Evolutionary conservation across 2,113 vertebrate species (phyloP), one percentile per base, ranked within the genome.

Genomic region (Prietella phreatophila): DNA sequence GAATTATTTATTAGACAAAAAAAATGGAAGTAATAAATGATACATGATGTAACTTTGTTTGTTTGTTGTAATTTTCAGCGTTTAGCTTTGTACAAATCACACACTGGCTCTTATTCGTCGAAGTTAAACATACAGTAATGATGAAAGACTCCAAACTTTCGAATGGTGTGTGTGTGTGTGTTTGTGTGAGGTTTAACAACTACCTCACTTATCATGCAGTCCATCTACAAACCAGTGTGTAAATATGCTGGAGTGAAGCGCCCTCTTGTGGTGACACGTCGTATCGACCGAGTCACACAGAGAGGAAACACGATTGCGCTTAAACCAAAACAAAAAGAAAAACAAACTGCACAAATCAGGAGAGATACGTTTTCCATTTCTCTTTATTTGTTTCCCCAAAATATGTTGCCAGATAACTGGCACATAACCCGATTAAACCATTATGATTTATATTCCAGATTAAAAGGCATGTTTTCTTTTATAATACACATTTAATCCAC

Each of bases 331-430:
- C 2, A 50, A 50, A 47, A 47, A 47, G 2, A 8, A 47, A 47
- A 47, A n/a, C 47, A 47, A 20, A 73, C 33, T 39, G 15, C 71
- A 75, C 36, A 19, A 25, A 42, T 22, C 2, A 71, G 6, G 33
- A 71, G 1, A 76, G 22, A 47, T 25, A 76, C 5, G 6, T 47
- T 78, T 78, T 78, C 42, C 22, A 47, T 78, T 88, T 89, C 78
- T 89, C 78, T 94, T 94, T 92, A 91, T 93, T 94, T 90, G 88
- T 88, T 89, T 69, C 88, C 71, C 58, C n/a, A 56, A 82, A 94
- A 91, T 91, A 93, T 89, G 75, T 61, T 87, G 90, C 88, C 88
- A 84, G 91, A 60, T 92, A 80, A 92, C 89, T 91, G 88, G 88
- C 91, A 85, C 88, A 50, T 69, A 67, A 71, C 56, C 82, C 75